Conservation (phyloP, 2,888 invertebrate species). For the Kuschelorhynchus macadamiae region DNA sequence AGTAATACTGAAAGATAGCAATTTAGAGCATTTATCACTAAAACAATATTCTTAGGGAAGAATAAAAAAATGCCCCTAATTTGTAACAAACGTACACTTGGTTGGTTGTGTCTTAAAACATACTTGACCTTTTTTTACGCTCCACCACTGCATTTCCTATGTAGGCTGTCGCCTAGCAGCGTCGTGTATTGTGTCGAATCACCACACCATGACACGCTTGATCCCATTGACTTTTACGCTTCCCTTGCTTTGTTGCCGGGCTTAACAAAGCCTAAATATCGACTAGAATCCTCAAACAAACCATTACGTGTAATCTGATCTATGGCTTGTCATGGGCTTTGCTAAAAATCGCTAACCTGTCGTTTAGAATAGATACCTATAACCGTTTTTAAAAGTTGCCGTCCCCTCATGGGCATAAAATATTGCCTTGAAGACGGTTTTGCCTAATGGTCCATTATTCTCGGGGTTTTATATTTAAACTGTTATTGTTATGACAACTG, state of each 20-base stretch:
- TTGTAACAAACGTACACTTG: too few relatives aligned
- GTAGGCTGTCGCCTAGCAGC: conserved; percentile 8
- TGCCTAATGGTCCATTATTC: conserved; percentile 11
- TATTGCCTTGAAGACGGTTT: conserved; percentile 39
- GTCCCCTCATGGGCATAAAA: conserved; percentile 14
- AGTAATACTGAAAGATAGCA: too few relatives aligned
- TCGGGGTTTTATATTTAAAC: too few relatives aligned
- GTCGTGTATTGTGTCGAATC: conserved; percentile 48
- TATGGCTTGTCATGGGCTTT: conserved; percentile 58
- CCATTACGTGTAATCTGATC: conserved; percentile 59
- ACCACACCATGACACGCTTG: conserved; percentile 58
- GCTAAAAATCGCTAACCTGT: conserved; percentile 32
- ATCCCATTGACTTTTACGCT: conserved; percentile 60
- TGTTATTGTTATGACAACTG: conserved; percentile 56
- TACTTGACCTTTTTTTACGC: too few relatives aligned
- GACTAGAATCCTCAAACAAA: conserved; percentile 61
- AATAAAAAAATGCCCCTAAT: too few relatives aligned
- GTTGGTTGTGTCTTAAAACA: too few relatives aligned
- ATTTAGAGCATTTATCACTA: too few relatives aligned
- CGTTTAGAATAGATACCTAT: conserved; percentile 17
- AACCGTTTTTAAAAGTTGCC: background rate
- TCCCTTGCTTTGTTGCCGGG: conserved; percentile 56
- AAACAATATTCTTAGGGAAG: too few relatives aligned
- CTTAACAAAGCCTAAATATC: conserved; percentile 61
- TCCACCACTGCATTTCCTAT: conserved; percentile 49